A percentile compares a stretch with the other conserved stretches of the same genome.
These are phyloP conservation scores for Acronicta psi DNA, from an alignment of 2,888 invertebrate genomes.

Conservation along the genomic window DNA sequence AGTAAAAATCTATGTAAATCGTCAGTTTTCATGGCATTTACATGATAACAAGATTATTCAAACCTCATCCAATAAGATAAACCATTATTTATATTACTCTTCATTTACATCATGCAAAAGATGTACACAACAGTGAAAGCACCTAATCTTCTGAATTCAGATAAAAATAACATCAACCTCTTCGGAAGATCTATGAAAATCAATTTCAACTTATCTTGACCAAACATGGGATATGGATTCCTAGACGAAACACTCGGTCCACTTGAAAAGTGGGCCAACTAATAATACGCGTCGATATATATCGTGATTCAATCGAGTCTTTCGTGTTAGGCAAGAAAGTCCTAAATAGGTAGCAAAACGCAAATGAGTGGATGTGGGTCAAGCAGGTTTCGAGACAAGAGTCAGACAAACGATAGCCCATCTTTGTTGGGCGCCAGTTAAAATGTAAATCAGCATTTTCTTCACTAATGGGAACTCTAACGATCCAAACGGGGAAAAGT, in stretches of 20 bases:
- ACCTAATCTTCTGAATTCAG: neutral
- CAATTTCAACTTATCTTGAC: slow-evolving; percentile 12
- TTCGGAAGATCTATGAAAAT: slow-evolving; percentile 1
- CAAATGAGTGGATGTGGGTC: slow-evolving; percentile 72
- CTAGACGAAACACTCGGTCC: slow-evolving; percentile 14
- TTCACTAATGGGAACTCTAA: slow-evolving; percentile 48
- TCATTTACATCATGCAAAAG: too few species aligned
- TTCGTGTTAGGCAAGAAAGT: slow-evolving; percentile 60
- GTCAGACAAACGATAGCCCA: slow-evolving; percentile 59
- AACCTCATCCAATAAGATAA: neutral
- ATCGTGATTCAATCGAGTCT: slow-evolving; percentile 53
- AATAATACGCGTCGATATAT: slow-evolving; percentile 39
- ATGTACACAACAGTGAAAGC: too few species aligned
- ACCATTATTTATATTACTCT: neutral
- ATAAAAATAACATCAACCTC: neutral
- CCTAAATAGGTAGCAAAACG: slow-evolving; percentile 61
- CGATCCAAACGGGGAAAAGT: slow-evolving; percentile 41
- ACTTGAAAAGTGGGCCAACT: slow-evolving; percentile 40
- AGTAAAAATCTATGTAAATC: neutral
- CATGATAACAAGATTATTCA: neutral
- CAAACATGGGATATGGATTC: slow-evolving; percentile 35
- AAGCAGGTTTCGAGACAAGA: slow-evolving; percentile 68
- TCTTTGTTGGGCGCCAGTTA: slow-evolving; percentile 39
- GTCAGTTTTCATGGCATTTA: slow-evolving; percentile 7
- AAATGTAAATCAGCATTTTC: slow-evolving; percentile 53